Evolutionary conservation across 2,113 vertebrate genomes (phyloP), one percentile per base, ranked within the genome.

Genomic region (Polyodon spathula): DNA sequence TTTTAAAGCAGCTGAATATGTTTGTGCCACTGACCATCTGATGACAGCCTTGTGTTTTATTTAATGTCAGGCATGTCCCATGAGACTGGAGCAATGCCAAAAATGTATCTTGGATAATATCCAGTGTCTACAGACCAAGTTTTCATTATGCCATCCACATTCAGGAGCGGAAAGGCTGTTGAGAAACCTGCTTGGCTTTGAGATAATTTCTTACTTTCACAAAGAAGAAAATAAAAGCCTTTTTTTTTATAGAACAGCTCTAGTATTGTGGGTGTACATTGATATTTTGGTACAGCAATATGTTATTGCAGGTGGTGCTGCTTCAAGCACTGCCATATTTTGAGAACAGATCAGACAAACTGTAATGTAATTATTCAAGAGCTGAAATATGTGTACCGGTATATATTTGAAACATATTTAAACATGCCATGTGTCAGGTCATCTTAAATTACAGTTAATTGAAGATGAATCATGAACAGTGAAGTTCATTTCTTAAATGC

Each of bases 301-400:
- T 93, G 91, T 93, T 93, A 84, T 91, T 92, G 86, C 91, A 93
- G 91, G 90, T 93, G 91, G 88, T 77, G 83, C 59, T 75, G 86
- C 88, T 88, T 85, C 83, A 85, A 90, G 88, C 88, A 87, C 85
- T 27, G 3, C 27, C 27, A 27, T 27, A 87, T 91, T 90, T 87
- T 85, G 86, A 91, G 88, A 90, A 84, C 81, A 88, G 88, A 90
- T 91, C 89, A 90, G 85, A 89, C 84, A 70, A 86, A 88, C 79
- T 88, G 78, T 87, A 90, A 89, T 89, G 88, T 84, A 81, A 89
- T 90, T 89, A 89, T 88, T 85, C 85, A 88, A 87, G 84, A 88
- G 90, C 87, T 88, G 85, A 84, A 87, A 89, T 88, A 27, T 27
- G 3, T 27, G 27, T 27, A 27, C 27, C 27, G 27, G 27, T 27